Evolutionary conservation across 2,888 invertebrate genomes (phyloP), one percentile per base, ranked within the genome.

Genomic region (Conus canariensis): DNA sequence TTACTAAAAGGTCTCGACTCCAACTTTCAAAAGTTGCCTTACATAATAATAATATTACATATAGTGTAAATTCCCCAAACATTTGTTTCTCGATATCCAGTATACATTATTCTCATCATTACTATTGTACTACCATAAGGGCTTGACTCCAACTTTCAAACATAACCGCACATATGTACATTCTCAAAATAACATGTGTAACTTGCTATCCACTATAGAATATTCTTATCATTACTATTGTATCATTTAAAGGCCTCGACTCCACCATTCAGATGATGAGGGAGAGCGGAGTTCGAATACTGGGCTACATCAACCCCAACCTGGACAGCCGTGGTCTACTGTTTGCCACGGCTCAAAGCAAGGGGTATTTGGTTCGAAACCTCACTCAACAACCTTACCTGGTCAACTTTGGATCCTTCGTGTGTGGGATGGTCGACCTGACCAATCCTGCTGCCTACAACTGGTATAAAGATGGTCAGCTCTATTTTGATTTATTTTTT

Each of bases 241-340:
- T 64, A 4, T 64, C 16, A 16, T 64, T 64, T 64, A 64, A 92
- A 95, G 95, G 91, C 80, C 87, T 95, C 59, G 92, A 95, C 74
- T 77, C 88, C 14, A 92, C 91, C 16, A 94, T 94, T 25, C 80
- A 90, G 19, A 90, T 88, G 5, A 91, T 94, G 16, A 92, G 92
- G 77, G 88, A 90, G 22, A 85, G 93, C 22, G 94, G 94, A 0
- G 93, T 95, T 0, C 92, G 94, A 19, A 93, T 95, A 1, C 90
- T 95, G 45, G 94, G 91, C 59, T 95, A 95, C 91, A 94, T 95
- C 80, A 95, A 95, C 90, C 95, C 95, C 1, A 93, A 95, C 89
- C 91, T 95, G 9, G 94, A 94, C 90, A 89, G 77, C 10, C 90
- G 93, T 7, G 95, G 95, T 0, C 90, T 91, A 9, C 88, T 95